These are phyloP conservation scores for Sceloporus tristichus DNA, from an alignment of 2,113 vertebrate genomes.

Conservation along the genomic window DNA sequence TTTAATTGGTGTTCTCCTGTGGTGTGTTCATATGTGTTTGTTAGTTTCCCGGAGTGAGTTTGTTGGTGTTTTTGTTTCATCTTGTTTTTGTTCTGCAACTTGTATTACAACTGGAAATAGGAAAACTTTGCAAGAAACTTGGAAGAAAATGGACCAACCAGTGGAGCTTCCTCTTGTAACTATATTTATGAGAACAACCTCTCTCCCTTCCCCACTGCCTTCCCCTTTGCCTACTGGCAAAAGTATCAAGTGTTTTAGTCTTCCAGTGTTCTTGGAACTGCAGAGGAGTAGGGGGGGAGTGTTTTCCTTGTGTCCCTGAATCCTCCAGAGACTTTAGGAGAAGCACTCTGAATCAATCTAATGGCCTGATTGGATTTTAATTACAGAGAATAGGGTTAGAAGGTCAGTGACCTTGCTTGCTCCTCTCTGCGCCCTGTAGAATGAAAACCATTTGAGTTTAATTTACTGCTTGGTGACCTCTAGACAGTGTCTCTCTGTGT, in stretches of 20 bases:
- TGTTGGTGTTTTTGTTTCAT: neutral
- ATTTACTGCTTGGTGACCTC: conserved; percentile 26
- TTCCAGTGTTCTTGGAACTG: neutral
- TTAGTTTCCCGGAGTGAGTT: neutral
- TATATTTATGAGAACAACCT: conserved; percentile 29
- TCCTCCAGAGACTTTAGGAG: neutral
- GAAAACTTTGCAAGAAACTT: conserved; percentile 9
- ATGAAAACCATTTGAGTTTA: conserved; percentile 36
- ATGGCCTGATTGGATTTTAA: conserved; percentile 33
- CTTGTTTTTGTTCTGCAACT: neutral
- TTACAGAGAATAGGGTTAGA: conserved; percentile 26
- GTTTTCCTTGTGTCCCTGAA: conserved; percentile 6
- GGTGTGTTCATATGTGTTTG: neutral
- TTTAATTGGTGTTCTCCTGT: neutral
- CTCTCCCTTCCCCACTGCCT: neutral
- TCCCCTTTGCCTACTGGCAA: conserved; percentile 5
- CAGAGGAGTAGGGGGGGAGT: neutral
- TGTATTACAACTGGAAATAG: conserved; percentile 30
- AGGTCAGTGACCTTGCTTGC: conserved; percentile 7
- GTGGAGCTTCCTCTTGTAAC: neutral
- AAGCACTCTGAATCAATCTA: conserved; percentile 19
- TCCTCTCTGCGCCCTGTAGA: conserved; percentile 14
- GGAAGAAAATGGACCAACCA: conserved; percentile 10
- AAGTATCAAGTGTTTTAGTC: neutral
- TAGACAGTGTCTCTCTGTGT: conserved; percentile 16